A percentile compares a stretch with the other conserved stretches of the same genome.
Evolutionary conservation across 2,888 invertebrate species (phyloP).

Genomic region (Scelioninae gen. 1): DNA sequence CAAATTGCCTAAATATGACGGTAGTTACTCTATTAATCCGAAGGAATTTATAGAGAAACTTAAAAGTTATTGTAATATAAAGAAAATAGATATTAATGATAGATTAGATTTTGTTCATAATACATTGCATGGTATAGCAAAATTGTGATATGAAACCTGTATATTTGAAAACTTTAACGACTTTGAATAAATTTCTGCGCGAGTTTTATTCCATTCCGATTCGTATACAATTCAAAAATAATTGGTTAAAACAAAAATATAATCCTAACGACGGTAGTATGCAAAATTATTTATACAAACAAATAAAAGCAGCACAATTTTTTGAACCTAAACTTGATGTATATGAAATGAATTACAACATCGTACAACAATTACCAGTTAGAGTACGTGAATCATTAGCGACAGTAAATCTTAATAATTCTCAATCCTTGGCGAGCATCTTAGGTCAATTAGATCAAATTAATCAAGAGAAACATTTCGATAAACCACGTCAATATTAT

Average conservation of each 20-base stretch:
- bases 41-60: conserved; percentile 15
- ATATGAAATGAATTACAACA: conserved; percentile 16
- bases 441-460: no score
- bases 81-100: neutral
- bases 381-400: no score
- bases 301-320: neutral
- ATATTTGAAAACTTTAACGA: neutral
- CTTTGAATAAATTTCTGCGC: conserved; percentile 6
- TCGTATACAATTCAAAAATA: conserved; percentile 15
- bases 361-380: no score
- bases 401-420: no score
- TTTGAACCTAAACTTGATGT: conserved; percentile 12
- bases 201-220: conserved; percentile 26
- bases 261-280: conserved; percentile 3
- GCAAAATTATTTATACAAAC: neutral
- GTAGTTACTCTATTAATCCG: conserved; percentile 2
- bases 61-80: conserved; percentile 2
- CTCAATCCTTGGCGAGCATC: no score
- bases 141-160: neutral
- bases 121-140: neutral
- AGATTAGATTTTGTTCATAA: neutral
- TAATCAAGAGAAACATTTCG: no score
- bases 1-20: conserved; percentile 6
- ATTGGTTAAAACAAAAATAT: conserved; percentile 14
- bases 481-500: no score